phyloP scores from a whole-genome alignment of 2,888 invertebrate species.

The Sarcophaga variegata region DNA sequence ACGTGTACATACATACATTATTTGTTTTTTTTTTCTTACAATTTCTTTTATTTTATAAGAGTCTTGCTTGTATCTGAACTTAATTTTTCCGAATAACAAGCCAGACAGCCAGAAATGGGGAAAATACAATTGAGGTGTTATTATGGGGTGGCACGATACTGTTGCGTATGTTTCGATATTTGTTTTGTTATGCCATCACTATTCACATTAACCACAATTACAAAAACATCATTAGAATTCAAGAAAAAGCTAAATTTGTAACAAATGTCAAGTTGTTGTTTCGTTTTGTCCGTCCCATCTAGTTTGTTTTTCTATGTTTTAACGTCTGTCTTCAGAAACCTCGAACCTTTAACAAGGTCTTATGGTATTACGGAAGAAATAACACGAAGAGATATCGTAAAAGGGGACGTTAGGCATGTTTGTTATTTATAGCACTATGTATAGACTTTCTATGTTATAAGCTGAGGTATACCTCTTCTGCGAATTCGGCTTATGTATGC shows the following conservation, averaged over 20 bases:
- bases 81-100: neutral
- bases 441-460: no score
- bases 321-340: constrained; percentile 7
- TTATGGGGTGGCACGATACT: neutral
- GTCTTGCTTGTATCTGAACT: neutral
- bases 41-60: neutral
- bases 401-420: no score
- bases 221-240: neutral
- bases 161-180: neutral
- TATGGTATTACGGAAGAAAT: neutral
- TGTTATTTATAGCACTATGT: no score
- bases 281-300: neutral
- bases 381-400: neutral
- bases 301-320: neutral
- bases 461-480: no score
- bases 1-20: neutral
- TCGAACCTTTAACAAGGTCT: constrained; percentile 60
- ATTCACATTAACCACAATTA: neutral
- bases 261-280: constrained; percentile 61
- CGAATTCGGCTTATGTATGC: no score
- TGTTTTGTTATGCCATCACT: constrained; percentile 19
- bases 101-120: no score
- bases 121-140: neutral
- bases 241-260: neutral
- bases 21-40: neutral